phyloP scores from a whole-genome alignment of 2,888 invertebrate genomes.

The Dolichopus griseipennis region DNA sequence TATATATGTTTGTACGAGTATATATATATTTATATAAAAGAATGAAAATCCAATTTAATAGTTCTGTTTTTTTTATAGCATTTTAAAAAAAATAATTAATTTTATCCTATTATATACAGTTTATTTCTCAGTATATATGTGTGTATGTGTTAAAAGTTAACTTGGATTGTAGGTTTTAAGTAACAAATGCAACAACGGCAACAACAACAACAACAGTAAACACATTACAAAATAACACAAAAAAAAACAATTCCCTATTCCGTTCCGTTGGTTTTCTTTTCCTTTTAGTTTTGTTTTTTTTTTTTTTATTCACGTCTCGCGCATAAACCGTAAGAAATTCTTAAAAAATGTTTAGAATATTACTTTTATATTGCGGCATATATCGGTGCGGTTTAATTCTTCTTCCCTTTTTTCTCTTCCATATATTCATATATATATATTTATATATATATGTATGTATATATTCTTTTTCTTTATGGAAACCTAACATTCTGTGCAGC shows the following conservation, averaged over 20 bases:
- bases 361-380: not conserved
- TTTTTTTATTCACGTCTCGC: not conserved
- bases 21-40: not conserved
- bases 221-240: too few relatives aligned
- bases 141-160: conserved; percentile 2
- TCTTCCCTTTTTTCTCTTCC: too few relatives aligned
- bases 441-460: too few relatives aligned
- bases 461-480: not conserved
- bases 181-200: not conserved
- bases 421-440: too few relatives aligned
- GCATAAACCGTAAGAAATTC: not conserved
- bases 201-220: not conserved
- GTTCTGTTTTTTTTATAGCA: not conserved
- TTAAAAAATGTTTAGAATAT: not conserved
- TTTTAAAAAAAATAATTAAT: too few relatives aligned
- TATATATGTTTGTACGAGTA: too few relatives aligned
- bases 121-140: not conserved
- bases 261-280: not conserved
- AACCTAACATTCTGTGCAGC: not conserved
- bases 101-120: not conserved
- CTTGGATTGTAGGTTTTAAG: not conserved
- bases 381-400: too few relatives aligned
- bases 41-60: not conserved
- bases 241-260: not conserved
- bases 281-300: too few relatives aligned